Evolutionary conservation across 30 jellyfish, hydroid and myxozoan species (phyloP).

Genomic region (Pseudorhiza aurosa): DNA sequence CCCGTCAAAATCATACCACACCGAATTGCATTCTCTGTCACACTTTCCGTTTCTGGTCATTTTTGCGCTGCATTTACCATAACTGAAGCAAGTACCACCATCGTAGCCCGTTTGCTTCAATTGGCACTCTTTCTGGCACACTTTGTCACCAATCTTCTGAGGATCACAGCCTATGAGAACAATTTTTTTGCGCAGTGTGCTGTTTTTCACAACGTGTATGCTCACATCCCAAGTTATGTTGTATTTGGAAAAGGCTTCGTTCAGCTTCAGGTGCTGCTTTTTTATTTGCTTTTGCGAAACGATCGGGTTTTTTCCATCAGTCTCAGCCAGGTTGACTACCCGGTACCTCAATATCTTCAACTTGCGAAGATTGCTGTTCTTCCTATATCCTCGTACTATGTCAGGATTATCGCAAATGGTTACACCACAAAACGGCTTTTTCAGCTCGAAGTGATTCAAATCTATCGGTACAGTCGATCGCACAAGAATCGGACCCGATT

Average conservation of each 20-base stretch:
- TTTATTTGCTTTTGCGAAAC: constrained; percentile 47
- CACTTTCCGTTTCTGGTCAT: constrained; percentile 32
- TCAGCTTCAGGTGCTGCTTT: constrained; percentile 46
- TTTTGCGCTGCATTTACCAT: constrained; percentile 5
- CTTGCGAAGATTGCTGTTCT: constrained; percentile 20
- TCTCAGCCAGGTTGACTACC: constrained; percentile 68
- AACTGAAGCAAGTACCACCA: constrained; percentile 30
- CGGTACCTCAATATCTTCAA: constrained; percentile 65
- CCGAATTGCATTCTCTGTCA: constrained; percentile 30
- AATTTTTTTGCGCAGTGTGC: constrained; percentile 33
- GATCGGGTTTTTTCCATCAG: constrained; percentile 68
- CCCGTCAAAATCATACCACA: constrained; percentile 31
- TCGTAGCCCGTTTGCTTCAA: constrained; percentile 19
- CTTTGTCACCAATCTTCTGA: constrained; percentile 9
- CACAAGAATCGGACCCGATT: constrained; percentile 41
- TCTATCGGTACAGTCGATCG: constrained; percentile 45
- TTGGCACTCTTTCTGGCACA: constrained; percentile 22
- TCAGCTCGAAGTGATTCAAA: constrained; percentile 53
- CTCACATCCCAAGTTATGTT: constrained; percentile 73
- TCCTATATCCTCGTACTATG: constrained; percentile 66
- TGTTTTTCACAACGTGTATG: constrained; percentile 34
- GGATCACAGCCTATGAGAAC: constrained; percentile 39
- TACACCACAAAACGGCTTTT: constrained; percentile 80
- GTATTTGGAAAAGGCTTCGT: constrained; percentile 62
- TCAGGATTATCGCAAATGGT: constrained; percentile 93